Percentiles rank a stretch among this genome's conserved stretches.
Conservation (phyloP, 1,140 invertebrate genomes). For the Drosophila littoralis region DNA sequence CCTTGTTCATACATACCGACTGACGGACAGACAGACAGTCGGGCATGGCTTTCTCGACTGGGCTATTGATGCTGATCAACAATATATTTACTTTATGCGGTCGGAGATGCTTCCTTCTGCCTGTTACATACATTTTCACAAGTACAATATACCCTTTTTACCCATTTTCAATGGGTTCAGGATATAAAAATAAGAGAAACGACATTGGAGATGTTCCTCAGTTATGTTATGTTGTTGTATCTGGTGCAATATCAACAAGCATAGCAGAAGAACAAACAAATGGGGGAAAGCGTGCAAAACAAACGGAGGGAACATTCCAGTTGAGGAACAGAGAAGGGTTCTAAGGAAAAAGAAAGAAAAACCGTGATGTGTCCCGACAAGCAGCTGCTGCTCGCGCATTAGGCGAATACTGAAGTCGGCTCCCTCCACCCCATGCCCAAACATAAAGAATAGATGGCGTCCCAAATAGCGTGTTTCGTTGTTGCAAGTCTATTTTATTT, state of each 20-base stretch:
- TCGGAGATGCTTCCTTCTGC: too few species aligned
- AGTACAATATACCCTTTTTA: too few species aligned
- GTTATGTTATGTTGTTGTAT: constrained; percentile 19
- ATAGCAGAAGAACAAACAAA: constrained; percentile 29
- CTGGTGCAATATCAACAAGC: constrained; percentile 36
- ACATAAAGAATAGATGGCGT: constrained; percentile 35
- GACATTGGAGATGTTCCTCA: constrained; percentile 9
- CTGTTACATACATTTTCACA: too few species aligned
- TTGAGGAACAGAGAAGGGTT: too few species aligned
- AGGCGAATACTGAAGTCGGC: not conserved
- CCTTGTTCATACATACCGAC: too few species aligned
- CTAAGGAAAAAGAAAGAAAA: constrained; percentile 11
- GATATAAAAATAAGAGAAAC: constrained; percentile 20
- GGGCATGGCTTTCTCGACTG: too few species aligned
- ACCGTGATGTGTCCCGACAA: constrained; percentile 45
- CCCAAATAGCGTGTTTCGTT: constrained; percentile 38
- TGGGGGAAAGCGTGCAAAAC: not conserved
- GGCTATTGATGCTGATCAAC: too few species aligned
- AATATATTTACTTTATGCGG: too few species aligned
- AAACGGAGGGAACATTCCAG: not conserved
- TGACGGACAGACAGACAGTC: too few species aligned
- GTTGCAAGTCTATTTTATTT: constrained; percentile 42
- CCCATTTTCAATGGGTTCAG: too few species aligned
- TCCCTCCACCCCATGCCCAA: not conserved
- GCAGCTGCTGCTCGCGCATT: constrained; percentile 42